Evolutionary conservation across 2,797 vertebrate species (phyloP).

Genomic region (Helarctos malayanus): DNA sequence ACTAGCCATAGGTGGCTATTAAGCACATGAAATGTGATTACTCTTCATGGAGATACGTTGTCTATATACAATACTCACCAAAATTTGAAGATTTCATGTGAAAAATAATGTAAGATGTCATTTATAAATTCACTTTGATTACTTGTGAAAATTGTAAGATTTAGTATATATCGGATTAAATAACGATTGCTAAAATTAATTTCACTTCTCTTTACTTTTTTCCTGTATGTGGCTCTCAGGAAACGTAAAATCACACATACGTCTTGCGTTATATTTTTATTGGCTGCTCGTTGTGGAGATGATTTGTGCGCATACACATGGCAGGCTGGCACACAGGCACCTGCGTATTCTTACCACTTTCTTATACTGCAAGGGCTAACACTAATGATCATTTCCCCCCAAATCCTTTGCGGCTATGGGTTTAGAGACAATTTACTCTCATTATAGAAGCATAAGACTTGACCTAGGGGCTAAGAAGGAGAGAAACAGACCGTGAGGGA

Average conservation of each 20-base stretch:
- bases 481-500: not conserved
- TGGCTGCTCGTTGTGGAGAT: not conserved
- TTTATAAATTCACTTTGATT: not conserved
- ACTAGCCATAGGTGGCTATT: not conserved
- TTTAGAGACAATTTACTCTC: not conserved
- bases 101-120: not conserved
- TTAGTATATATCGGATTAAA: not conserved
- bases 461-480: not conserved
- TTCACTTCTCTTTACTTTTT: not conserved
- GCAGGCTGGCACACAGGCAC: not conserved
- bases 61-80: fast-evolving
- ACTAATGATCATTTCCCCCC: not conserved
- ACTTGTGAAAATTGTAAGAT: not conserved
- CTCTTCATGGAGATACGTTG: not conserved
- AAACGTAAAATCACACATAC: not conserved
- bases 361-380: not conserved
- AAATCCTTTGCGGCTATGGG: not conserved
- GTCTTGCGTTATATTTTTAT: not conserved
- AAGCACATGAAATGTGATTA: not conserved
- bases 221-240: not conserved
- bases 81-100: not conserved
- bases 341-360: not conserved
- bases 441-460: not conserved
- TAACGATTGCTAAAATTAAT: not conserved
- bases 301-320: not conserved